Evolutionary conservation across 2,113 vertebrate species (phyloP).

Genomic region (Sceloporus tristichus): DNA sequence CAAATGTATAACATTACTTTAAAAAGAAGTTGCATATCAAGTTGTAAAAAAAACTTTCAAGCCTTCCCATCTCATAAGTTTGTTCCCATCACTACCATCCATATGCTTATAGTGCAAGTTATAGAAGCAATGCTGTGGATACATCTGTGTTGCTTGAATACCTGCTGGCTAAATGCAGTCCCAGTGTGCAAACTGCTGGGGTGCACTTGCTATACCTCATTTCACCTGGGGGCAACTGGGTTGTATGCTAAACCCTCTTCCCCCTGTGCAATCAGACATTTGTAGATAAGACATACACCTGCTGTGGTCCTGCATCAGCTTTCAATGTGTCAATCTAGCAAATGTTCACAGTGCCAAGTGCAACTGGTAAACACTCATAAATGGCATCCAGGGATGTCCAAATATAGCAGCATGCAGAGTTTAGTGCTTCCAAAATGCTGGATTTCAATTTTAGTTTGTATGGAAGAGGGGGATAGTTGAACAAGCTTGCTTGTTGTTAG

Average conservation of each 20-base stretch:
- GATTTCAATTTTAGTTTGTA: conserved; percentile 39
- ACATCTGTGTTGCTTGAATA: not conserved
- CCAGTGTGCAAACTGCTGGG: not conserved
- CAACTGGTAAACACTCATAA: not conserved
- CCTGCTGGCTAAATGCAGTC: not conserved
- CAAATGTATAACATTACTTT: conserved; percentile 57
- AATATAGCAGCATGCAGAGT: not conserved
- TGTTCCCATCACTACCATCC: not conserved
- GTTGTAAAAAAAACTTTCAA: conserved; percentile 50
- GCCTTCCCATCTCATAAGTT: conserved; percentile 23
- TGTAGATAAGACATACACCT: not conserved
- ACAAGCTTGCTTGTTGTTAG: conserved; percentile 13
- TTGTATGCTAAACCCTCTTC: not conserved
- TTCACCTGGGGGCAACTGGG: not conserved
- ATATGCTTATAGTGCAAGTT: not conserved
- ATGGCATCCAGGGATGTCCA: not conserved
- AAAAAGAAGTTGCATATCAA: conserved; percentile 33
- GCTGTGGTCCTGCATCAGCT: not conserved
- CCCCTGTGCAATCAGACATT: not conserved
- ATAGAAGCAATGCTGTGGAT: not conserved
- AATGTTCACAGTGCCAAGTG: not conserved
- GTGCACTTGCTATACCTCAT: not conserved
- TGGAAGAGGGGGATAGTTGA: not conserved
- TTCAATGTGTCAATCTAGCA: not conserved
- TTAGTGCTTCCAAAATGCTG: not conserved